Base-by-base conservation (phyloP, 2,797 vertebrate species). In the Distichodus sexfasciatus region DNA sequence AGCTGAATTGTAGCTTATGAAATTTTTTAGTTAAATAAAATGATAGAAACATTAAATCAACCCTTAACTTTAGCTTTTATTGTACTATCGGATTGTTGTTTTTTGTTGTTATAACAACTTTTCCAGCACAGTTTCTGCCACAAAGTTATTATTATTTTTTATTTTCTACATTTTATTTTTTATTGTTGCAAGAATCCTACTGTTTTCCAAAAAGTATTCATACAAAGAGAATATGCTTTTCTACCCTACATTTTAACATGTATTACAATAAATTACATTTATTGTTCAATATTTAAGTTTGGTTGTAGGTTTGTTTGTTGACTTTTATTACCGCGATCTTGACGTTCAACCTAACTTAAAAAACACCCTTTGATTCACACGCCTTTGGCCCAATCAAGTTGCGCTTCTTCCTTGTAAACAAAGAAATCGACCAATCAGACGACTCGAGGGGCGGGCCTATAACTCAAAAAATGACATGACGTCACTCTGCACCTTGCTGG, bases 361-460 rank as follows among this genome's bases (percentile, higher is more conserved):
- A 1, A 0, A n/a, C 54, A 47, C 46, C 3, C 12, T 53, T 66
- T 74, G 38, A 78, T 17, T 3, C 17, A 43, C 74, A 23, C 12
- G n/a, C 5, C 1, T 28, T 35, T 12, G 9, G 69, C 31, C 88
- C 84, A 89, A 88, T 84, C 14, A n/a, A n/a, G 36, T 0, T 31
- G 31, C 2, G 1, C 0, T 31, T 1, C 0, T 50, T 79, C 6
- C 50, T 69, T 83, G 82, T 87, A 88, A 79, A 89, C 14, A 77
- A 35, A 2, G 1, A 6, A 7, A n/a, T 5, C 17, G 66, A 15
- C 91, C 88, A 91, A 90, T 90, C 3, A 57, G 0, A 28, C 6
- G 2, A 0, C 2, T 5, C 0, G 1, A 15, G 51, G 46, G 73
- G 14, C 31, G 35, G 73, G 47, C 9, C 23, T 73, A 75, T 65